phyloP scores from a whole-genome alignment of 2,797 vertebrate species.

The Lindbergichthys nudifrons region DNA sequence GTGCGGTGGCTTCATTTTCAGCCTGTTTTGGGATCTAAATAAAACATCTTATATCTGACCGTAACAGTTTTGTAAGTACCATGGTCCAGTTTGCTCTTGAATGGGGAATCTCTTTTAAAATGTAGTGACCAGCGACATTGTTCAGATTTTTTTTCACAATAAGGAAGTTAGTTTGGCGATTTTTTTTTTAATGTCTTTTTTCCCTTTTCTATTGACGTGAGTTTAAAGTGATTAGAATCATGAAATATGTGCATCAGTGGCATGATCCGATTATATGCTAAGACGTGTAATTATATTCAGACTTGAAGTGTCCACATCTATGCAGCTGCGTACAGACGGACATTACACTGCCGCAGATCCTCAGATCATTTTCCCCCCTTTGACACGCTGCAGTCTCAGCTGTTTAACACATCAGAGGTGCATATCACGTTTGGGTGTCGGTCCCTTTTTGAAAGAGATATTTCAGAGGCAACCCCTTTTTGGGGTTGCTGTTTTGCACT shows the following conservation, averaged over 20 bases:
- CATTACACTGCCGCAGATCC: constrained; percentile 3
- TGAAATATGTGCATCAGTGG: background rate
- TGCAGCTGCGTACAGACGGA: constrained; percentile 6
- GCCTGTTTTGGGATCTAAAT: background rate
- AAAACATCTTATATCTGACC: background rate
- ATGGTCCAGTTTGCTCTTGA: background rate
- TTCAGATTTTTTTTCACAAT: no score
- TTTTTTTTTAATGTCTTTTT: background rate
- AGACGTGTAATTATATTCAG: background rate
- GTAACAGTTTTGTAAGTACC: background rate
- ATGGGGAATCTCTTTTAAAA: background rate
- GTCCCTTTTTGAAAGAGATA: background rate
- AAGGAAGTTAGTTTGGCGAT: no score
- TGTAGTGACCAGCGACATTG: no score
- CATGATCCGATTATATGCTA: background rate
- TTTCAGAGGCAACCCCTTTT: background rate
- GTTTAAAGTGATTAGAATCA: background rate
- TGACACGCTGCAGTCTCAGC: background rate
- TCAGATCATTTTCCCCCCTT: background rate
- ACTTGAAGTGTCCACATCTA: background rate
- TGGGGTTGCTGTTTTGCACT: background rate
- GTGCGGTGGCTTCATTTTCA: background rate
- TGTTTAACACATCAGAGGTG: constrained; percentile 1
- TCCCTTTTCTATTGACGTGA: background rate
- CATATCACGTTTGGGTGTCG: background rate